Evolutionary conservation across 2,797 vertebrate species (phyloP).

Genomic region (Cossypha niveicapilla): DNA sequence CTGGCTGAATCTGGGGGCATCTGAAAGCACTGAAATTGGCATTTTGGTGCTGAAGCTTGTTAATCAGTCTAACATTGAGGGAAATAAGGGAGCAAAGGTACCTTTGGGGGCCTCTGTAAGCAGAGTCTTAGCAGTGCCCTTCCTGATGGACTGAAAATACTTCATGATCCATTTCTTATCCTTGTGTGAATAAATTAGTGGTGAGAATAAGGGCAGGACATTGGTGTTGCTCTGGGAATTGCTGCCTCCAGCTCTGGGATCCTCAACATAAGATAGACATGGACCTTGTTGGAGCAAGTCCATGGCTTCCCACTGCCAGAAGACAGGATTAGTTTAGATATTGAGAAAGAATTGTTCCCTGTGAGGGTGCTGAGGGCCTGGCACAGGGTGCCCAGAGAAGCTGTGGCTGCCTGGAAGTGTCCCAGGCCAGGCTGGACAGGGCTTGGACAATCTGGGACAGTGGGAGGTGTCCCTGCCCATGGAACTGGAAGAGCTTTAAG

Average conservation of each 20-base stretch:
- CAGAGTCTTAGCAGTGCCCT: background rate
- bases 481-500: background rate
- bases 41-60: background rate
- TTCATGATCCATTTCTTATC: background rate
- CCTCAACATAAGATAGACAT: background rate
- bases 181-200: background rate
- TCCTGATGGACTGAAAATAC: background rate
- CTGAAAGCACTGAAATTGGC: background rate
- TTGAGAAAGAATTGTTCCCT: background rate
- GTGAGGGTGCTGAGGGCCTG: background rate
- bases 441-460: accelerated
- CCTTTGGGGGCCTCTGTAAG: background rate
- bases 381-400: background rate
- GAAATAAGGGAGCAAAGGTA: no score
- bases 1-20: background rate
- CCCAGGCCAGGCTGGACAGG: background rate
- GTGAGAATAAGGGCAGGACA: background rate
- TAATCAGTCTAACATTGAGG: accelerated
- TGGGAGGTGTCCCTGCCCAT: background rate
- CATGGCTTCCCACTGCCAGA: background rate
- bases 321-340: background rate
- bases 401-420: background rate
- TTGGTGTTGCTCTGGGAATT: background rate
- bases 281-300: background rate
- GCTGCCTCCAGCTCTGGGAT: background rate